Percentiles rank a stretch among this genome's conserved stretches.
These are phyloP conservation scores for Onychomys arenicola DNA, from an alignment of 2,797 vertebrate species.

Conservation along the genomic window DNA sequence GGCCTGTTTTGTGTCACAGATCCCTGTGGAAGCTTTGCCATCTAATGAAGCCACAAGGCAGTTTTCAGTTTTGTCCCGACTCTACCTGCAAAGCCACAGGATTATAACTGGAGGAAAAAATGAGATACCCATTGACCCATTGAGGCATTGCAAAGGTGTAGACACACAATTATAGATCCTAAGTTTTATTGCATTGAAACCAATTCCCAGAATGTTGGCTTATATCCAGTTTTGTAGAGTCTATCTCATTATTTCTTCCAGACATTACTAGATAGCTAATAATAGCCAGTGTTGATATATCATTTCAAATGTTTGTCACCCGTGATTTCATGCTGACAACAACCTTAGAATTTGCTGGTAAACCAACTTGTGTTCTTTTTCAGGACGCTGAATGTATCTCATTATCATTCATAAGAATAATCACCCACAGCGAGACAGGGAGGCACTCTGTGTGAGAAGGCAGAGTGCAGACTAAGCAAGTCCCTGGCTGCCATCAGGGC, in stretches of 20 bases:
- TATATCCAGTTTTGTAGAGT: neutral
- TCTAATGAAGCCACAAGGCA: neutral
- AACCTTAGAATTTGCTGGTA: neutral
- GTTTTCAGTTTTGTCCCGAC: neutral
- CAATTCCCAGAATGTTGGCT: constrained; percentile 17
- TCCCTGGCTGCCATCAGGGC: neutral
- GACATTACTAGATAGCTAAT: neutral
- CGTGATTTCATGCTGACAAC: neutral
- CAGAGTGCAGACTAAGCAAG: neutral
- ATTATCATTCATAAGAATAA: neutral
- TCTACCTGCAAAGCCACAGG: neutral
- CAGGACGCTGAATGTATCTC: neutral
- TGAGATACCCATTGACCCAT: neutral
- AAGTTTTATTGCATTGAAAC: constrained; percentile 17
- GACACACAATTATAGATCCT: neutral
- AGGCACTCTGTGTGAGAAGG: neutral
- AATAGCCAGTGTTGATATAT: neutral
- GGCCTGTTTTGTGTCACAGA: neutral
- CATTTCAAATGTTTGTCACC: neutral
- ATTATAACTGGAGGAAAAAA: constrained; percentile 10
- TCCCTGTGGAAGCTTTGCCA: neutral
- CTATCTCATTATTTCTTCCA: neutral
- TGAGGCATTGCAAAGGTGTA: constrained; percentile 15
- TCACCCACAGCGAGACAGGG: neutral
- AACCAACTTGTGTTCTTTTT: neutral